Evolutionary conservation across 2,888 invertebrate species (phyloP), one percentile per base, ranked within the genome.

Genomic region (Physocephala rufipes): DNA sequence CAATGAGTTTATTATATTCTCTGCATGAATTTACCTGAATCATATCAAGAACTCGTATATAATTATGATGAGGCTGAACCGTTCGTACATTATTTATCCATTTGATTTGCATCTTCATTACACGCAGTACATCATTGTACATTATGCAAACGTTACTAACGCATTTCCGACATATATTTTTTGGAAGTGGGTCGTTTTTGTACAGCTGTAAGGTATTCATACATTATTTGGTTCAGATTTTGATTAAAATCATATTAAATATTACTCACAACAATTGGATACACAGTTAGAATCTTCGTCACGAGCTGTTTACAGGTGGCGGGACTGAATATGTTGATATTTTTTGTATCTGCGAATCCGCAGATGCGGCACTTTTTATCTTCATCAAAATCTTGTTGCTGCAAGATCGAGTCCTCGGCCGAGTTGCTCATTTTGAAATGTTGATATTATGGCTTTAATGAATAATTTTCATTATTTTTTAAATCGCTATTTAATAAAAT

Each of bases 321-420:
- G 15, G 75, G 45, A 28, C 71, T 74, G 70, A 79, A 80, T 55
- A 82, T 79, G 67, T 79, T 77, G 13, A 76, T 70, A 55, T 80
- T 81, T 58, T 75, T 76, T 49, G 76, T 75, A 70, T 80, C 77
- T 65, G 79, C 77, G 36, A 74, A 73, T 53, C 82, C 82, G 71
- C 82, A 82, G 64, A 82, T 78, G 15, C 82, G 79, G 67, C 82
- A 82, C 26, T 78, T 78, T 77, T 80, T 82, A 70, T 80, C 78
- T 63, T 79, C 79, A 28, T 71, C 19, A 55, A 65, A 74, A 30
- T 72, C 59, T 49, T 70, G 62, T 26, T 55, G 2, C 24, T 55
- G 65, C 58, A 59, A 30, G 16, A 55, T 19, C 49, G 61, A 16
- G n/a, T 67, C 26, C 15, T 24, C 43, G 21, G 19, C 7, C 16